A percentile compares a stretch with the other conserved stretches of the same genome.
phyloP scores from a whole-genome alignment of 2,113 vertebrate genomes.

The Oncorhynchus nerka region DNA sequence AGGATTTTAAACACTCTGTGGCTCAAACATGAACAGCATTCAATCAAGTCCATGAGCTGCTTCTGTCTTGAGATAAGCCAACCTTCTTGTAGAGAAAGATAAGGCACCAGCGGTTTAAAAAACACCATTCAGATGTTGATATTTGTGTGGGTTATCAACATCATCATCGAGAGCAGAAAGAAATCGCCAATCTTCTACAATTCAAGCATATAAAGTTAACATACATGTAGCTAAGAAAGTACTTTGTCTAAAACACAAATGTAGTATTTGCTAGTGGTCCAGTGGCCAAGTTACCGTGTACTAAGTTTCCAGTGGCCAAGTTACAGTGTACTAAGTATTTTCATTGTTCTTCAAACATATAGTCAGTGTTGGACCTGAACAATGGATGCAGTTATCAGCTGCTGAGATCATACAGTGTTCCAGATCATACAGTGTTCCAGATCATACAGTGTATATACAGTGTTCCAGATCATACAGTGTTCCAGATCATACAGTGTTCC shows the following conservation, averaged over 20 bases:
- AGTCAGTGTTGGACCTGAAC: background rate
- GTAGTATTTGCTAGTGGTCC: slow-evolving; percentile 20
- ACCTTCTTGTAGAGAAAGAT: slow-evolving; percentile 26
- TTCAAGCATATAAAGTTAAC: slow-evolving; percentile 7
- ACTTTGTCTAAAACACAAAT: background rate
- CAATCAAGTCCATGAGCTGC: slow-evolving; percentile 9
- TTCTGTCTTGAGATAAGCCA: slow-evolving; percentile 14
- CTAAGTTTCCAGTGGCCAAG: slow-evolving; percentile 45
- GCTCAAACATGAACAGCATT: slow-evolving; percentile 5
- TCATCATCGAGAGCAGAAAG: no score
- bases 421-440: background rate
- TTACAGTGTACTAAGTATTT: no score
- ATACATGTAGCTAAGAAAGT: background rate
- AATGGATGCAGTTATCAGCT: slow-evolving; percentile 9
- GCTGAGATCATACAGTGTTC: slow-evolving; percentile 38
- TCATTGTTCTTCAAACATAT: slow-evolving; percentile 47
- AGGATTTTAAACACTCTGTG: no score
- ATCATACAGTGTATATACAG: no score
- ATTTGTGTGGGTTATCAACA: no score
- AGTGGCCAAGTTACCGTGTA: no score
- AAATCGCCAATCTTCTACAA: slow-evolving; percentile 26
- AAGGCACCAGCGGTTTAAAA: no score
- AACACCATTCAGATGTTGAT: no score
- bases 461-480: no score
- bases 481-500: no score